Conservation (phyloP, 2,113 vertebrate species). For the Petroica traversi region DNA sequence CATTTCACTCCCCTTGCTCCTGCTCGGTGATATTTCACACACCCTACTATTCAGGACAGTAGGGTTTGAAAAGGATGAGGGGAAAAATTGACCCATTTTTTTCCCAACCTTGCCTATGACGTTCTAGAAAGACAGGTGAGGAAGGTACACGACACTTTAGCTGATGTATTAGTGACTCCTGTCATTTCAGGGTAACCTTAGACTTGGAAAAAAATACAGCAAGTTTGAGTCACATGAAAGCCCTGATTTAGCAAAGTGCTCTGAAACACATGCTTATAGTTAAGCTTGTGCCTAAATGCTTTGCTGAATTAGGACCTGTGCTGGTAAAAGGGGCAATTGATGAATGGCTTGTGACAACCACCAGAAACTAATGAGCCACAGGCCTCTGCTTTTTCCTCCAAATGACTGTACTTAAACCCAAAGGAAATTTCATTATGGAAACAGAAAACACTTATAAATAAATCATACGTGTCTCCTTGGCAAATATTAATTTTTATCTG, state of each 20-base stretch:
- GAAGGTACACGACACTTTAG: neutral
- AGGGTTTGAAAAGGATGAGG: neutral
- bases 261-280: constrained; percentile 29
- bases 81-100: neutral
- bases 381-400: constrained; percentile 7
- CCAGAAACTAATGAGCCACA: constrained; percentile 64
- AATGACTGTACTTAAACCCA: constrained; percentile 12
- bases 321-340: constrained; percentile 47
- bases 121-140: neutral
- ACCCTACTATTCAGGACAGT: neutral
- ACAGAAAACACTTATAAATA: constrained; percentile 55
- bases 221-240: constrained; percentile 13
- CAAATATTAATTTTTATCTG: constrained; percentile 62
- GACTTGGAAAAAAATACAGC: neutral
- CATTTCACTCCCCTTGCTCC: neutral
- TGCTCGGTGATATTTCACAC: neutral
- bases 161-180: neutral
- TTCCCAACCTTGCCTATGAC: neutral
- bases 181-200: neutral
- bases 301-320: constrained; percentile 32
- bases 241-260: constrained; percentile 24
- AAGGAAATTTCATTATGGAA: constrained; percentile 67
- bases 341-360: constrained; percentile 66
- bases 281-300: constrained; percentile 36
- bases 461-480: constrained; percentile 22